Evolutionary conservation across 2,888 invertebrate species (phyloP).

Genomic region (Apamea monoglypha): DNA sequence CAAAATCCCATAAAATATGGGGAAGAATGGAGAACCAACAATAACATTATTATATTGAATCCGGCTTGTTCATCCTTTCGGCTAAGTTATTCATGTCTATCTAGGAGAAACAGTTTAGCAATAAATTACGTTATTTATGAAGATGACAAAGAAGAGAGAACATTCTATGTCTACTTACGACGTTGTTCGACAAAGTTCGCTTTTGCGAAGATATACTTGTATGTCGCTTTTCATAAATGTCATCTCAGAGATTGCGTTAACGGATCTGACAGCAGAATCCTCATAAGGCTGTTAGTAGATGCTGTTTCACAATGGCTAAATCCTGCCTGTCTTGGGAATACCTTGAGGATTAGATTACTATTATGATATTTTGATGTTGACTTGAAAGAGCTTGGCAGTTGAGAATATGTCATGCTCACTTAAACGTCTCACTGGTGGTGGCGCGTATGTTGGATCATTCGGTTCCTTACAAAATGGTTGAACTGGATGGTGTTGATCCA

Average conservation of each 20-base stretch:
- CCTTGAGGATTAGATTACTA: slow-evolving; percentile 21
- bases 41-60: slow-evolving; percentile 62
- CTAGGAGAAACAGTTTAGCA: slow-evolving; percentile 42
- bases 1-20: slow-evolving; percentile 58
- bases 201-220: slow-evolving; percentile 15
- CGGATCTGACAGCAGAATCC: slow-evolving; percentile 39
- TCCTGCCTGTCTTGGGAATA: neutral
- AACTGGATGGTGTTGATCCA: too few relatives aligned
- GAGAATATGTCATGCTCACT: too few relatives aligned
- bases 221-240: slow-evolving; percentile 19
- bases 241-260: slow-evolving; percentile 31
- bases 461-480: too few relatives aligned
- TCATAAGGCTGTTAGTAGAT: slow-evolving; percentile 28
- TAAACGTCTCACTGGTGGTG: too few relatives aligned
- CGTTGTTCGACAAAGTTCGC: neutral
- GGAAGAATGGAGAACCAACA: slow-evolving; percentile 54
- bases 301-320: slow-evolving; percentile 30
- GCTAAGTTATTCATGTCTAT: slow-evolving; percentile 58
- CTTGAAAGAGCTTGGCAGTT: too few relatives aligned
- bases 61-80: slow-evolving; percentile 51
- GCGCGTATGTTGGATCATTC: too few relatives aligned
- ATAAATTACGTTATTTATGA: slow-evolving; percentile 60
- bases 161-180: neutral
- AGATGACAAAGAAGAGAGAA: slow-evolving; percentile 21
- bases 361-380: too few relatives aligned